Percentiles rank a stretch among this genome's conserved stretches.
Evolutionary conservation across 2,888 invertebrate genomes (phyloP).

Genomic region (Galeruca laticollis): DNA sequence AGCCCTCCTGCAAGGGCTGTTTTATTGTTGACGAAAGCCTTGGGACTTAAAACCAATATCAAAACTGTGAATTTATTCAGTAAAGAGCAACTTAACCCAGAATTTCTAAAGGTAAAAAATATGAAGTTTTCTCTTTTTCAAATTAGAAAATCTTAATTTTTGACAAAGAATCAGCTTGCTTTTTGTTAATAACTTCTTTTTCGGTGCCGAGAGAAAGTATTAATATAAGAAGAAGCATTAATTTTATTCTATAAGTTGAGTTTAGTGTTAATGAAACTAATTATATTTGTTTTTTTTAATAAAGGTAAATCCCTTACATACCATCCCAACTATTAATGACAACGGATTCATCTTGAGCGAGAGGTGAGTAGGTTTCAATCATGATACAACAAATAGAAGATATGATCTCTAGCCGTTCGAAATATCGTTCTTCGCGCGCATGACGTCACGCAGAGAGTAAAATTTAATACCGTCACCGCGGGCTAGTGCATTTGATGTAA

Average conservation of each 20-base stretch:
- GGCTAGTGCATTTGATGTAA: too few relatives aligned
- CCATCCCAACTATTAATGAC: constrained; percentile 79
- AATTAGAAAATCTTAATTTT: too few relatives aligned
- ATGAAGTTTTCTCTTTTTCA: constrained; percentile 11
- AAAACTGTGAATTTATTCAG: constrained; percentile 73
- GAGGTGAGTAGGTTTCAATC: constrained; percentile 71
- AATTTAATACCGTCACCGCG: too few relatives aligned
- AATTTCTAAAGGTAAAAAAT: constrained; percentile 74
- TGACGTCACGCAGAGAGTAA: too few relatives aligned
- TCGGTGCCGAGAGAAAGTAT: neutral
- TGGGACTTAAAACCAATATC: constrained; percentile 76
- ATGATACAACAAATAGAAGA: too few relatives aligned
- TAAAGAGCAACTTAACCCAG: constrained; percentile 75
- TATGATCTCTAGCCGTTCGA: too few relatives aligned
- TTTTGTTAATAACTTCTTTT: neutral
- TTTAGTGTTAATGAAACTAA: constrained; percentile 13
- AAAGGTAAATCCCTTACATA: constrained; percentile 80
- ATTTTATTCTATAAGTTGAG: too few relatives aligned
- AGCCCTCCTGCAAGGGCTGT: constrained; percentile 75
- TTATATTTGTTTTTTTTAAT: constrained; percentile 48
- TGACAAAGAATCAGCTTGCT: too few relatives aligned
- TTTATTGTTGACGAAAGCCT: constrained; percentile 73
- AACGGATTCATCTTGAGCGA: constrained; percentile 79
- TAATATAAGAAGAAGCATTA: neutral
- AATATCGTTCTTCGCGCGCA: too few relatives aligned